Conservation (phyloP, 2,797 vertebrate genomes). For the Kryptopterus vitreolus region DNA sequence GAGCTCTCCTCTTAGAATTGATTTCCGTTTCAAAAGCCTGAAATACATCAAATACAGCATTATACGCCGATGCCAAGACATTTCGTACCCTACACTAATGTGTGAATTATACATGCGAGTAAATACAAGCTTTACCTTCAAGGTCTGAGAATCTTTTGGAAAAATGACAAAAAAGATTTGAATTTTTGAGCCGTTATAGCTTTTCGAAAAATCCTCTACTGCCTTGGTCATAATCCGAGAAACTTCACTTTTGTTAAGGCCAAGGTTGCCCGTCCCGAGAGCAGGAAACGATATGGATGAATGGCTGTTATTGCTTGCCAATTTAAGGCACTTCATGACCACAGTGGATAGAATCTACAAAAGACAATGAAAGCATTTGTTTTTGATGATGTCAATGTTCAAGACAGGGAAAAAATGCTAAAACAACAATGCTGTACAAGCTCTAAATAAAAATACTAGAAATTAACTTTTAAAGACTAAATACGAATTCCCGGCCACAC, state of each 20-base stretch:
- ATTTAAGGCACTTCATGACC: conserved; percentile 59
- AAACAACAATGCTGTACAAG: too few species aligned
- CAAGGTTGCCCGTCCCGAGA: conserved; percentile 65
- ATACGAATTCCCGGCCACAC: neutral
- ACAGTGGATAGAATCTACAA: conserved; percentile 63
- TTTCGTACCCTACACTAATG: neutral
- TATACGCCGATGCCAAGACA: neutral
- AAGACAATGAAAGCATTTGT: conserved; percentile 18
- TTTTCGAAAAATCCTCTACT: conserved; percentile 62
- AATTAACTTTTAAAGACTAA: too few species aligned
- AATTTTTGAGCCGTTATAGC: fast-evolving
- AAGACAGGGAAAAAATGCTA: neutral
- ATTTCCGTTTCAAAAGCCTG: conserved; percentile 65
- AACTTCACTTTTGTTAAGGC: conserved; percentile 34
- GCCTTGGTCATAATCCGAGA: conserved; percentile 68
- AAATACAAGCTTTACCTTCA: conserved; percentile 63
- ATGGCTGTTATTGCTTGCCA: fast-evolving
- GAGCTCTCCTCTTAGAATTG: fast-evolving
- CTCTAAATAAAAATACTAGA: too few species aligned
- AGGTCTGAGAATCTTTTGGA: conserved; percentile 51
- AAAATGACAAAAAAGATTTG: conserved; percentile 76
- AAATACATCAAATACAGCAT: conserved; percentile 29
- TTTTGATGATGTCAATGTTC: neutral
- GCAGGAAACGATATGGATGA: conserved; percentile 81
- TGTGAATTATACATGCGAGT: neutral